These are phyloP conservation scores for Drosophila pegasa DNA, from an alignment of 2,888 invertebrate genomes.

Conservation along the genomic window DNA sequence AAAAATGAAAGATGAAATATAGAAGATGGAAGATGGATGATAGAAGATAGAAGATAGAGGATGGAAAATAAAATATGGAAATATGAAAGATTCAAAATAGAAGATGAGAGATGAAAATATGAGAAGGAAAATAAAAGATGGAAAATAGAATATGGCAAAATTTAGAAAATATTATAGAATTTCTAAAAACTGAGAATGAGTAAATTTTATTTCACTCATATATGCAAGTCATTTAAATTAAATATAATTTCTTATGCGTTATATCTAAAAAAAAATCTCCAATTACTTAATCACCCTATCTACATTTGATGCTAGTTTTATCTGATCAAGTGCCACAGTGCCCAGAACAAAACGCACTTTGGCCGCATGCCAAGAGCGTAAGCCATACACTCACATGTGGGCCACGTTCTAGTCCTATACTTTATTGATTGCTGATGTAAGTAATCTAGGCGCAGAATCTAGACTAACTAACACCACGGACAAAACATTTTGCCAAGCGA, in stretches of 20 bases:
- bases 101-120: too few relatives aligned
- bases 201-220: too few relatives aligned
- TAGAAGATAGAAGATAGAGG: too few relatives aligned
- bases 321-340: constrained; percentile 25
- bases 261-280: neutral
- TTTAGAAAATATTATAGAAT: too few relatives aligned
- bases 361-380: constrained; percentile 55
- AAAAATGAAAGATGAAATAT: too few relatives aligned
- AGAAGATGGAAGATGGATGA: too few relatives aligned
- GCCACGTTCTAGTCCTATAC: constrained; percentile 39
- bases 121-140: too few relatives aligned
- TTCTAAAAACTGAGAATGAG: too few relatives aligned
- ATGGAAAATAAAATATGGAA: too few relatives aligned
- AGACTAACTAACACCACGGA: constrained; percentile 43
- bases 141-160: too few relatives aligned
- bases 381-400: constrained; percentile 13
- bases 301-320: neutral
- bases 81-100: too few relatives aligned
- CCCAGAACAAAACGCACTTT: constrained; percentile 60
- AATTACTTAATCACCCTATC: neutral
- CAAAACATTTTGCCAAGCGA: constrained; percentile 33
- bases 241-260: neutral
- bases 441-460: constrained; percentile 66
- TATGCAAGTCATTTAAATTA: too few relatives aligned
- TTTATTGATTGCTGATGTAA: constrained; percentile 75